Percentiles rank a stretch among this genome's conserved stretches.
phyloP scores from a whole-genome alignment of 2,888 invertebrate species.

The Apomyelois bistriatella region DNA sequence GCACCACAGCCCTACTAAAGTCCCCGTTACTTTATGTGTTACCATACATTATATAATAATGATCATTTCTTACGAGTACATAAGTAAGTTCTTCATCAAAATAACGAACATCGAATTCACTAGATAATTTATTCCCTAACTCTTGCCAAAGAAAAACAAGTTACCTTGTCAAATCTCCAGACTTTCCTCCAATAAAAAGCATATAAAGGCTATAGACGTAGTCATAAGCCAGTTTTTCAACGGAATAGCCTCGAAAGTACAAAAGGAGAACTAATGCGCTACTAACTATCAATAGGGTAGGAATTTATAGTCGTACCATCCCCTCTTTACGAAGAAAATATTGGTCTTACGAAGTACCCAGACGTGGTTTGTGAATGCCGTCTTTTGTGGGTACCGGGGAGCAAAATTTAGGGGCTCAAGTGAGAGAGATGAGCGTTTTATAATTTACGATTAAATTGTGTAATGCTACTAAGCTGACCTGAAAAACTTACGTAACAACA shows the following conservation, averaged over 20 bases:
- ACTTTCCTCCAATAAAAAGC: slow-evolving; percentile 17
- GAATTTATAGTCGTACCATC: slow-evolving; percentile 68
- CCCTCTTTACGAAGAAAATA: slow-evolving; percentile 72
- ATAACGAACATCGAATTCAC: background rate
- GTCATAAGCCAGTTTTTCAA: slow-evolving; percentile 62
- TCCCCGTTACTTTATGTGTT: too few species aligned
- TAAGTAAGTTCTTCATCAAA: background rate
- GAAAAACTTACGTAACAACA: too few species aligned
- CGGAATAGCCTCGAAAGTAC: slow-evolving; percentile 58
- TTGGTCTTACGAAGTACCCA: slow-evolving; percentile 75
- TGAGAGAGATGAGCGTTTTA: slow-evolving; percentile 16
- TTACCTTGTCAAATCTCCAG: background rate
- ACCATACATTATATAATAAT: too few species aligned
- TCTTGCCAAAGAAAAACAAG: slow-evolving; percentile 2
- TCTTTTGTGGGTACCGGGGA: slow-evolving; percentile 54
- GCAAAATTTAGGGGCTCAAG: slow-evolving; percentile 25
- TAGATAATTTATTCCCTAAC: slow-evolving; percentile 6
- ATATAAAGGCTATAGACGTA: slow-evolving; percentile 39
- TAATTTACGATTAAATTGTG: background rate
- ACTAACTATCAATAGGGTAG: slow-evolving; percentile 73
- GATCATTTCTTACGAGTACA: too few species aligned
- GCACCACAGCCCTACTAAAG: too few species aligned
- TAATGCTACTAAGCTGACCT: too few species aligned
- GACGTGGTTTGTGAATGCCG: slow-evolving; percentile 68
- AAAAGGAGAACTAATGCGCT: slow-evolving; percentile 74